phyloP scores from a whole-genome alignment of 2,797 vertebrate genomes.

The Pantherophis vulpinus region DNA sequence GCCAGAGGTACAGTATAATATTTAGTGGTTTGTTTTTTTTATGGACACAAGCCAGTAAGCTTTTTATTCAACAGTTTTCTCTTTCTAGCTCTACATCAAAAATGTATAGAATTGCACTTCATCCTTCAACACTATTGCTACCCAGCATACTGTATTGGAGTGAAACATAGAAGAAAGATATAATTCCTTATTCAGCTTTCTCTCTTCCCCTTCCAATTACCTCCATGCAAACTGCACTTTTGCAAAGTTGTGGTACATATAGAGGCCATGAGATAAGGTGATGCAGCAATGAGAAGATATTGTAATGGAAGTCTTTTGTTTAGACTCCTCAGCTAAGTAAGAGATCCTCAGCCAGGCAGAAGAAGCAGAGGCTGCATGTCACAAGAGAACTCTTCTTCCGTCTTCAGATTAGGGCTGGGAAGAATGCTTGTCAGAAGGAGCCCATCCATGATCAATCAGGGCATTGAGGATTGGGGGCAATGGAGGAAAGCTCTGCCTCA shows the following conservation, averaged over 20 bases:
- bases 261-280: neutral
- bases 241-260: neutral
- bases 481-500: neutral
- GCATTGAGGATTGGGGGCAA: neutral
- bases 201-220: neutral
- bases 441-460: neutral
- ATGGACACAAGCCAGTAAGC: neutral
- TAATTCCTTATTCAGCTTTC: neutral
- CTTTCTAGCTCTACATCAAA: neutral
- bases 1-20: neutral
- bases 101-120: neutral
- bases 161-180: neutral
- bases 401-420: neutral
- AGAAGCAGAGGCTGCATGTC: neutral
- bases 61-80: neutral
- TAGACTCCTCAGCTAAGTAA: neutral
- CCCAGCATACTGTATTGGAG: neutral
- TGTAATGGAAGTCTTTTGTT: neutral
- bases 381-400: neutral
- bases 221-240: neutral
- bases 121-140: neutral
- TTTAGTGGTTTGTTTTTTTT: neutral
- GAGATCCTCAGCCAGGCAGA: neutral
- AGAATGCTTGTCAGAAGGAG: neutral
- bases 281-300: neutral